phyloP scores from a whole-genome alignment of 2,113 vertebrate species.

The Sisor rabdophorus region DNA sequence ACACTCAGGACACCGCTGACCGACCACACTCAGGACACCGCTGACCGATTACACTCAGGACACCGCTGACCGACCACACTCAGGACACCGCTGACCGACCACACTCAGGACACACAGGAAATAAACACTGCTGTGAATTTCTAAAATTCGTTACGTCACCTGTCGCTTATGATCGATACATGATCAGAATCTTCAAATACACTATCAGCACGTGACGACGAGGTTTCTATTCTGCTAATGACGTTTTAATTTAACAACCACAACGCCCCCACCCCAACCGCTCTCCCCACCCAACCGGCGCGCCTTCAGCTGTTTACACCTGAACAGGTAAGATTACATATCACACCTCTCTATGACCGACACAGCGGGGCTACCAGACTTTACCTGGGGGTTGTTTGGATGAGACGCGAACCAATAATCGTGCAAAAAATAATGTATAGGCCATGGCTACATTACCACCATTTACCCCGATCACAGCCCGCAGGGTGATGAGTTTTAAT shows the following conservation, averaged over 20 bases:
- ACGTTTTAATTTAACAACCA: not conserved
- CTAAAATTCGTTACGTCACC: too few species aligned
- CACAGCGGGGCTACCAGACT: not conserved
- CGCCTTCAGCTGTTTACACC: not conserved
- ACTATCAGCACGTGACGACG: not conserved
- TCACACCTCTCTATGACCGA: not conserved
- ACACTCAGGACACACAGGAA: not conserved
- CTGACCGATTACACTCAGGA: too few species aligned
- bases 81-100: not conserved
- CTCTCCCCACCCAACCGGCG: not conserved
- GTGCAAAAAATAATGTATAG: not conserved
- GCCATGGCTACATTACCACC: not conserved
- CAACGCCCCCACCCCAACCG: not conserved
- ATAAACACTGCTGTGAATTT: too few species aligned
- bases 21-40: not conserved
- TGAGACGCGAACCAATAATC: not conserved
- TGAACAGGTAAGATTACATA: slow-evolving; percentile 3
- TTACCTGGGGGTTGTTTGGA: not conserved
- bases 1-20: not conserved
- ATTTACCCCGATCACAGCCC: not conserved
- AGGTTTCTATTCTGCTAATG: not conserved
- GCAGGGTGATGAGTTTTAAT: not conserved
- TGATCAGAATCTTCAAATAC: not conserved
- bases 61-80: too few species aligned
- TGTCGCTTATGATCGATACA: too few species aligned